Percentiles rank a stretch among this genome's conserved stretches.
These are phyloP conservation scores for Amia ocellicauda DNA, from an alignment of 2,113 vertebrate genomes.

Conservation along the genomic window DNA sequence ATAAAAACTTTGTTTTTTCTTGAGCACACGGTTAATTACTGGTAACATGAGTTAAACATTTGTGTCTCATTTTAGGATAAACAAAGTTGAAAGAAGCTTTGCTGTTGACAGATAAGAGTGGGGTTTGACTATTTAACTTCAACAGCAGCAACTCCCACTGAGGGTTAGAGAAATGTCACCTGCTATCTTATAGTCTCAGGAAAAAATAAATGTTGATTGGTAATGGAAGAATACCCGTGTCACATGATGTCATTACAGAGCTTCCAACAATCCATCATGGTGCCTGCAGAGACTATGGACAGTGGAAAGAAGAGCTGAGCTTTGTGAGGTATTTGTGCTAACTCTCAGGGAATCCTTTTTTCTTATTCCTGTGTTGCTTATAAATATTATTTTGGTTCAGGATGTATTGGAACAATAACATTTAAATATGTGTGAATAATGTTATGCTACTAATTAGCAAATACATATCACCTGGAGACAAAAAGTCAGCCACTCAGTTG, in stretches of 20 bases:
- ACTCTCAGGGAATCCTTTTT: too few species aligned
- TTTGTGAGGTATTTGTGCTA: too few species aligned
- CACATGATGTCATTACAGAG: not conserved
- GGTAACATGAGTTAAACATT: not conserved
- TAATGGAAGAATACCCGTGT: not conserved
- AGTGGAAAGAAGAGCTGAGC: not conserved
- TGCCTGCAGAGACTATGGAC: not conserved
- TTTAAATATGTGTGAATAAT: too few species aligned
- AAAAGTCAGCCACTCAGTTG: too few species aligned
- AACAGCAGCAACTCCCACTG: not conserved
- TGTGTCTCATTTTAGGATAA: not conserved
- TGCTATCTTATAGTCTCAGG: not conserved
- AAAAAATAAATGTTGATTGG: not conserved
- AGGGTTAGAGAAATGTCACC: not conserved
- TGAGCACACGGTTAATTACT: too few species aligned
- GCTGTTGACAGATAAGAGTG: not conserved
- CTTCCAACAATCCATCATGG: not conserved
- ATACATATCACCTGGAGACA: too few species aligned
- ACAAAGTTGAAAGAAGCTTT: slow-evolving; percentile 6
- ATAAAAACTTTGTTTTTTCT: too few species aligned
- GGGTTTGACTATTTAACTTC: not conserved
- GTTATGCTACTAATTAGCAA: too few species aligned
- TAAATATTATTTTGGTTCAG: too few species aligned
- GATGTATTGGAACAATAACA: too few species aligned
- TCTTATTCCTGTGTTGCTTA: too few species aligned